Conservation (phyloP, 2,888 invertebrate genomes). For the Trichopoda pennipes region DNA sequence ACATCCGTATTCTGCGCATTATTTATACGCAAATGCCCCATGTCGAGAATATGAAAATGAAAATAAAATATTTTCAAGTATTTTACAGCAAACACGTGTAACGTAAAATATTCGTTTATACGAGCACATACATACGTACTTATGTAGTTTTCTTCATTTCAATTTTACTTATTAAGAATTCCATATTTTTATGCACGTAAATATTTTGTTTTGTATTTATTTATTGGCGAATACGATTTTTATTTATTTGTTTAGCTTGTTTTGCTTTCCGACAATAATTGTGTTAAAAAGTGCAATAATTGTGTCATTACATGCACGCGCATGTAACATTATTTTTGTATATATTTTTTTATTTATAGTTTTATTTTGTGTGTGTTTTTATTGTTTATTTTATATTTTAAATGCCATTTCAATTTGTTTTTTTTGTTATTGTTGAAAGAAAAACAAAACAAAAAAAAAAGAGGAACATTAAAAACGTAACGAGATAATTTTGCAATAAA, state of each 20-base stretch:
- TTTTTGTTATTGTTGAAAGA: conserved; percentile 20
- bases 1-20: conserved; percentile 7
- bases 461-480: conserved; percentile 17
- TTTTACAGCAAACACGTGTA: conserved; percentile 26
- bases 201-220: no score
- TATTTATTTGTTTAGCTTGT: no score
- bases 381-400: conserved; percentile 17
- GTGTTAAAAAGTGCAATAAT: conserved; percentile 46
- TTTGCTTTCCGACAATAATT: conserved; percentile 34
- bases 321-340: conserved; percentile 52
- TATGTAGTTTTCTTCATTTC: no score
- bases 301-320: conserved; percentile 62
- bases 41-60: neutral
- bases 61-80: neutral
- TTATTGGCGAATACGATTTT: no score
- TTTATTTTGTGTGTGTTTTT: neutral
- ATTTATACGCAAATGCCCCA: conserved; percentile 13
- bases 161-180: conserved; percentile 2
- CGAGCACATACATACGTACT: no score
- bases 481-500: conserved; percentile 47
- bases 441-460: no score
- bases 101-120: conserved; percentile 1
- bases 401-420: conserved; percentile 40
- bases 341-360: neutral
- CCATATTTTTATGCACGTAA: no score